These are phyloP conservation scores for Gymnocypris eckloni DNA, from an alignment of 2,797 vertebrate genomes.

Conservation along the genomic window DNA sequence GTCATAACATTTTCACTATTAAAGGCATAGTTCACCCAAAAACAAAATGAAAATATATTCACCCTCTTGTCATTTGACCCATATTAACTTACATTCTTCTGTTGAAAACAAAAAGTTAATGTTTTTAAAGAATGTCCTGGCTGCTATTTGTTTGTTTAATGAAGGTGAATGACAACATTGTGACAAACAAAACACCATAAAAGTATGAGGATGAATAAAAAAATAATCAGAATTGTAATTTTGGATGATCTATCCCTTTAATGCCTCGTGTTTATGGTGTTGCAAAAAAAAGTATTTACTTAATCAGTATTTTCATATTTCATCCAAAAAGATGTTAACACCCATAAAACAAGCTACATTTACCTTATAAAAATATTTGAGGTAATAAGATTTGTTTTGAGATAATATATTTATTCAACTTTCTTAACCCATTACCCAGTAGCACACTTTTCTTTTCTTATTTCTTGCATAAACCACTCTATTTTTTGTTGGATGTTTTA, in stretches of 20 bases:
- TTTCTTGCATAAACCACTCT: not conserved
- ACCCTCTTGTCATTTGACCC: not conserved
- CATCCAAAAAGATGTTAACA: not conserved
- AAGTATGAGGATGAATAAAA: not conserved
- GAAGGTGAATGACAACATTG: not conserved
- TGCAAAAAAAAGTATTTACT: not conserved
- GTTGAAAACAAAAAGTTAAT: not conserved
- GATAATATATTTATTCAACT: not conserved
- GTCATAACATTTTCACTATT: conserved; percentile 40
- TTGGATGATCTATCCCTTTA: not conserved
- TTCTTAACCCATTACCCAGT: not conserved
- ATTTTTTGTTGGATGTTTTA: not conserved
- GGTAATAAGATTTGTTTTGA: not conserved
- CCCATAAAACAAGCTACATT: not conserved
- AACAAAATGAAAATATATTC: conserved; percentile 18
- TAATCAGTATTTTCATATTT: not conserved
- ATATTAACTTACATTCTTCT: not conserved
- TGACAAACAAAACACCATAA: not conserved
- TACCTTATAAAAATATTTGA: not conserved
- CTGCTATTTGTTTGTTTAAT: not conserved
- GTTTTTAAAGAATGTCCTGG: not conserved
- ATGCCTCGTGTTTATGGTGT: not conserved
- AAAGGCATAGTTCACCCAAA: conserved; percentile 8
- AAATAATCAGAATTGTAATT: not conserved
- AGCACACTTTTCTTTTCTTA: not conserved